phyloP scores from a whole-genome alignment of 2,113 vertebrate genomes.

The Dasyprocta punctata region DNA sequence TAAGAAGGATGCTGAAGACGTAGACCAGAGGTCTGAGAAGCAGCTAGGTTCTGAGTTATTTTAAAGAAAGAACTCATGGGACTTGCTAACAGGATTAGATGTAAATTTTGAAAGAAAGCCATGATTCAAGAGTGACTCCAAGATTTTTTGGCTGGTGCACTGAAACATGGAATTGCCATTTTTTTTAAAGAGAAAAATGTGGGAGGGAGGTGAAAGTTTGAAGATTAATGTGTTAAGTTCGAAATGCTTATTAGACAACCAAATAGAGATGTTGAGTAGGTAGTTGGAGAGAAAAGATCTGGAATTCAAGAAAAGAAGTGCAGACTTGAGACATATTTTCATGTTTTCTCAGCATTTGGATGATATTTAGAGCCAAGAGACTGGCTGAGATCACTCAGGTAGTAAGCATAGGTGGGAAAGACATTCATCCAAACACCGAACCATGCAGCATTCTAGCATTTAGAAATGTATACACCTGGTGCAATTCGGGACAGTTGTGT shows the following conservation, averaged over 20 bases:
- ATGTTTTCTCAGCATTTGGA: slow-evolving; percentile 56
- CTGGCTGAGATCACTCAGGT: slow-evolving; percentile 56
- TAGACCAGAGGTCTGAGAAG: background rate
- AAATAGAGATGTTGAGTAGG: slow-evolving; percentile 57
- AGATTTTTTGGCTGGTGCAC: slow-evolving; percentile 26
- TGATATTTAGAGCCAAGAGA: slow-evolving; percentile 1
- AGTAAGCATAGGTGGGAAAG: background rate
- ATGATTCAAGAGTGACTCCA: slow-evolving; percentile 23
- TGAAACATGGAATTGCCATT: slow-evolving; percentile 8
- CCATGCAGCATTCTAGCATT: background rate
- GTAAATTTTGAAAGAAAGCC: slow-evolving; percentile 49
- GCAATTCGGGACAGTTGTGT: background rate
- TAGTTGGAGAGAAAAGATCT: slow-evolving; percentile 39
- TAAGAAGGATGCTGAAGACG: background rate
- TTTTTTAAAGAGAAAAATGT: slow-evolving; percentile 47
- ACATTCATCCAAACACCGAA: background rate
- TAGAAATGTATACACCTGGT: background rate
- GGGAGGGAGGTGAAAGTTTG: background rate
- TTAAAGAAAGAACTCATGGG: slow-evolving; percentile 14
- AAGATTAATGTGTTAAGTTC: slow-evolving; percentile 60
- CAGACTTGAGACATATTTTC: slow-evolving; percentile 63
- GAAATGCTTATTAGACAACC: slow-evolving; percentile 33
- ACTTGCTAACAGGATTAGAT: slow-evolving; percentile 22
- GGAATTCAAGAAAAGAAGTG: slow-evolving; percentile 44
- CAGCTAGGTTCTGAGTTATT: background rate